Evolutionary conservation across 2,888 invertebrate genomes (phyloP).

Genomic region (Enchytraeus crypticus): DNA sequence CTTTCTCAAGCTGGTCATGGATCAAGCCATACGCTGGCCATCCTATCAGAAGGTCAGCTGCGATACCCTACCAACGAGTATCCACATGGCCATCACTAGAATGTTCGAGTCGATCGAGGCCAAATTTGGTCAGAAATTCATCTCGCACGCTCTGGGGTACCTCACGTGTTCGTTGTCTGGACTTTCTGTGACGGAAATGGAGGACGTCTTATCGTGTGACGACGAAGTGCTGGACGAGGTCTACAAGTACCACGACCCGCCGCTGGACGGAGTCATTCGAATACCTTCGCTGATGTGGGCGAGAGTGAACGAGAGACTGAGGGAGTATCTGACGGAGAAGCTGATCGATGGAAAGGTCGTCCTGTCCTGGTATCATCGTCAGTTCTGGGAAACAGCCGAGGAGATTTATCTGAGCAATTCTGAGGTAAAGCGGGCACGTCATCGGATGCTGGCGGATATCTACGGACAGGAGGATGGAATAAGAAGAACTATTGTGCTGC

Average conservation of each 20-base stretch:
- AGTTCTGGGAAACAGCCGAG: conserved; percentile 32
- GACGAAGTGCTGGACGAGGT: conserved; percentile 29
- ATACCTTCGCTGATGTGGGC: conserved; percentile 34
- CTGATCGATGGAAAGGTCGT: conserved; percentile 34
- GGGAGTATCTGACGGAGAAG: conserved; percentile 30
- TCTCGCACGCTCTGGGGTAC: conserved; percentile 24
- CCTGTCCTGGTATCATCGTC: conserved; percentile 36
- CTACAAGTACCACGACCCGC: conserved; percentile 30
- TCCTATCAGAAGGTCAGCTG: conserved; percentile 18
- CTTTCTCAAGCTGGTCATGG: conserved; percentile 28
- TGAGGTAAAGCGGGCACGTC: background rate
- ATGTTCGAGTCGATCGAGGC: conserved; percentile 25
- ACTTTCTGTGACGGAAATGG: conserved; percentile 26
- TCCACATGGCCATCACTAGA: conserved; percentile 21
- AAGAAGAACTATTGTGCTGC: conserved; percentile 18
- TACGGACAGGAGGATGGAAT: conserved; percentile 18
- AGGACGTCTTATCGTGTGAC: conserved; percentile 28
- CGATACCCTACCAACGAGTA: conserved; percentile 7
- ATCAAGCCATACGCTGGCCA: conserved; percentile 22
- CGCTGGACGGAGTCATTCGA: conserved; percentile 23
- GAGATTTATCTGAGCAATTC: conserved; percentile 7
- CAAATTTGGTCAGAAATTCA: conserved; percentile 24
- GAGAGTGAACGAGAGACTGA: conserved; percentile 28
- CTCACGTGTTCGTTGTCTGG: conserved; percentile 27
- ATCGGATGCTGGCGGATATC: conserved; percentile 19